Evolutionary conservation across 2,113 vertebrate species (phyloP), one percentile per base, ranked within the genome.

Genomic region (Hymenochirus boettgeri): DNA sequence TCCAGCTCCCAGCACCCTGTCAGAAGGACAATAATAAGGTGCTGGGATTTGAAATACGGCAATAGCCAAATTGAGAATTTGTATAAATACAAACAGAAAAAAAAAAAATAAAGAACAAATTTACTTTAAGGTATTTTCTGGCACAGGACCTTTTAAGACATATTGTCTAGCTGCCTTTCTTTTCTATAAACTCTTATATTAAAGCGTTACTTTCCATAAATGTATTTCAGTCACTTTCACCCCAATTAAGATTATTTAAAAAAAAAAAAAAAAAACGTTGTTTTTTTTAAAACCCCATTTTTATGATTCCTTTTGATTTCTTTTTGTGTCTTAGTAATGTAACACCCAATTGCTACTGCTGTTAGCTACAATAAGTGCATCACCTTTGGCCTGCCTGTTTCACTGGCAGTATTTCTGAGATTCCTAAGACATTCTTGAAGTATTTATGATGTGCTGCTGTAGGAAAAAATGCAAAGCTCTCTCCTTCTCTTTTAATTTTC

Each of bases 401-500:
- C 82, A 57, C 73, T 52, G 35, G 35, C 74, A 65, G 31, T 71
- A 70, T 10, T n/a, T 76, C 67, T 75, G 61, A 53, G 60, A 81
- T 74, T 79, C 78, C 73, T 78, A 74, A 62, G 80, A 64, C 65
- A 72, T 76, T 81, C 82, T 79, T 80, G 80, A 80, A 77, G 58
- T 83, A 84, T 83, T 84, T 84, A 86, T 82, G 75, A 80, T 79
- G 72, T 82, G 72, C 62, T 54, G 53, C 70, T 70, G 70, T 58
- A 76, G 72, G 70, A 76, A 82, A 75, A 59, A 57, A 73, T 24
- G 35, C 13, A 62, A 71, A 42, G 26, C 45, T 70, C 72, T 69
- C 4, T 23, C 29, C 50, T 27, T 3, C 31, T 19, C 52, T 19
- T 71, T 74, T 51, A 73, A 23, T 61, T 42, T 23, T 72, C 56